Evolutionary conservation across 2,888 invertebrate species (phyloP).

Genomic region (Hypercompe scribonia): DNA sequence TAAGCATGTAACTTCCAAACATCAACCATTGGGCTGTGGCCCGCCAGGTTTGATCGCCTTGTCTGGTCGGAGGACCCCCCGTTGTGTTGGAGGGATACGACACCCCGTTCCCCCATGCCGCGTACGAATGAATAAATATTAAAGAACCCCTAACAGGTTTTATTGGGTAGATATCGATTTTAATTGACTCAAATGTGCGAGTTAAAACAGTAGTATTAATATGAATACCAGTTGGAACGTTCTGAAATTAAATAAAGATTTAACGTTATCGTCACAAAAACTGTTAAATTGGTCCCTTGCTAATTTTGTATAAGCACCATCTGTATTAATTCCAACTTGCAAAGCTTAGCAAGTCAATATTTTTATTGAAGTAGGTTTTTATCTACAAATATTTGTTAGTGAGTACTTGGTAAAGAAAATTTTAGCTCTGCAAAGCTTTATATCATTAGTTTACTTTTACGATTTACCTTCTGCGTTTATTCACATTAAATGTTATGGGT

Average conservation of each 20-base stretch:
- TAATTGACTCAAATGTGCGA: neutral
- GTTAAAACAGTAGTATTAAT: conserved; percentile 9
- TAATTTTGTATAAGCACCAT: conserved; percentile 34
- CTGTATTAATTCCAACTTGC: conserved; percentile 33
- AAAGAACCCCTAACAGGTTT: neutral
- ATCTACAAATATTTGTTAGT: conserved; percentile 12
- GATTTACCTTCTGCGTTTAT: neutral
- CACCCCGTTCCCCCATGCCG: no score
- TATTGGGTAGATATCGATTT: neutral
- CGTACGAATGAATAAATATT: no score
- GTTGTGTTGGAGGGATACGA: no score
- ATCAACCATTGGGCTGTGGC: no score
- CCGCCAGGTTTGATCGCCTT: no score
- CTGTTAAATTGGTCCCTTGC: conserved; percentile 25
- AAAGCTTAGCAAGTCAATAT: conserved; percentile 35
- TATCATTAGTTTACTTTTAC: neutral
- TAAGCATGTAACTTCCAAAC: no score
- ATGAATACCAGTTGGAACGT: conserved; percentile 6
- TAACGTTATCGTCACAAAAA: conserved; percentile 27
- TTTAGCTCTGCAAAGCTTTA: conserved; percentile 14
- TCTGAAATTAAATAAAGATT: conserved; percentile 27
- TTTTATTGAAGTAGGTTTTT: conserved; percentile 22
- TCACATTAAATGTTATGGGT: neutral
- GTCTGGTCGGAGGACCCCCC: no score
- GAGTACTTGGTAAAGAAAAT: conserved; percentile 9